A percentile compares a stretch with the other conserved stretches of the same genome.
These are phyloP conservation scores for Redunca redunca DNA, from an alignment of 2,113 vertebrate species.

Conservation along the genomic window DNA sequence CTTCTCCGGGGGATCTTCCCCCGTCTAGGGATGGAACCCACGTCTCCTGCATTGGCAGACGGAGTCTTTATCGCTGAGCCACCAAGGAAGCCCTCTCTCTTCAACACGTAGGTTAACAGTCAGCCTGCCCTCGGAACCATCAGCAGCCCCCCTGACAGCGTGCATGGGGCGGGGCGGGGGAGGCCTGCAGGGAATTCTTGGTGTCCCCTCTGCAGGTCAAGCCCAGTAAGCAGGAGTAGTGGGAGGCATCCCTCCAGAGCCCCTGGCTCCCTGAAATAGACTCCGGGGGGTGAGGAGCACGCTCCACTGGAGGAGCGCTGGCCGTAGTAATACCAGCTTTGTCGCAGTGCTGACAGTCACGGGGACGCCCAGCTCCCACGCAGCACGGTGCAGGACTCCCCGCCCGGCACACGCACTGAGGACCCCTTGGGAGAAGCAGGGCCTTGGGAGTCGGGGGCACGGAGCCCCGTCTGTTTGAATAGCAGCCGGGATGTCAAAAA, in stretches of 20 bases:
- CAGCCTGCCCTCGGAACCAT: not conserved
- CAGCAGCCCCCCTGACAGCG: not conserved
- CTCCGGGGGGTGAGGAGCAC: too few species aligned
- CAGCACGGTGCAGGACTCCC: fast-evolving
- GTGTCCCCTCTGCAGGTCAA: not conserved
- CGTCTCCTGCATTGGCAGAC: not conserved
- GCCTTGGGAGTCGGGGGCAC: fast-evolving
- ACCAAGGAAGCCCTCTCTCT: not conserved
- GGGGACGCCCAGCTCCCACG: fast-evolving
- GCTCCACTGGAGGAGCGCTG: fast-evolving
- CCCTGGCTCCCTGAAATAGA: not conserved
- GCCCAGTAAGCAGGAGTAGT: too few species aligned
- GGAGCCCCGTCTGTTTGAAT: fast-evolving
- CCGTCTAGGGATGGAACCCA: not conserved
- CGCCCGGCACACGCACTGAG: fast-evolving
- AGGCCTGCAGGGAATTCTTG: too few species aligned
- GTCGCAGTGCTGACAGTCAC: fast-evolving
- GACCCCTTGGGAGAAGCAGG: not conserved
- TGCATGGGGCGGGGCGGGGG: fast-evolving
- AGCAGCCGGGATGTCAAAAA: not conserved
- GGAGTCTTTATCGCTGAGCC: not conserved
- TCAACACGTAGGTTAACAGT: not conserved
- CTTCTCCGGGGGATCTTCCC: not conserved
- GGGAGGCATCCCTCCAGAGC: not conserved
- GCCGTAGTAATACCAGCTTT: fast-evolving